phyloP scores from a whole-genome alignment of 2,113 vertebrate species.

The Chlamydotis undulata region DNA sequence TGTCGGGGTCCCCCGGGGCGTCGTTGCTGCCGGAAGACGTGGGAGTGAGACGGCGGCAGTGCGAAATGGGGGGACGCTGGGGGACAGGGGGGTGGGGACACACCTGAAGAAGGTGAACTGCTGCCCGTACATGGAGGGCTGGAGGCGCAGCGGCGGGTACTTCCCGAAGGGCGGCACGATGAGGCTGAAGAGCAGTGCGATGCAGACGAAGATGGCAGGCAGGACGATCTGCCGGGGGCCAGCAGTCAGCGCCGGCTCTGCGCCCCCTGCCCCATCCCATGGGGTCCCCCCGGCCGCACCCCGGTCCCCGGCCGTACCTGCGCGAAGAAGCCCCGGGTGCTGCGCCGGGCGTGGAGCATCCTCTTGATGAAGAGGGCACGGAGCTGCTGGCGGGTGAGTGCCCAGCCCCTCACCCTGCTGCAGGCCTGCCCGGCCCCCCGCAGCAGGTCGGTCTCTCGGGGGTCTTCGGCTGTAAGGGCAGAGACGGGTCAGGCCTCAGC shows the following conservation, averaged over 20 bases:
- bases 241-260: fast-evolving
- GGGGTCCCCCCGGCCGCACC: too few species aligned
- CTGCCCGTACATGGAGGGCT: conserved; percentile 86
- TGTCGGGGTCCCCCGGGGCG: conserved; percentile 57
- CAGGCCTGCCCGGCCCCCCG: conserved; percentile 2
- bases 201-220: conserved; percentile 87
- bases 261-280: not conserved
- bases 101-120: conserved; percentile 93
- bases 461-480: conserved; percentile 41
- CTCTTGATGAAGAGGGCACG: conserved; percentile 87
- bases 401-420: conserved; percentile 69
- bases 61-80: fast-evolving
- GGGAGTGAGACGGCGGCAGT: not conserved
- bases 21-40: conserved; percentile 75
- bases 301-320: conserved; percentile 72
- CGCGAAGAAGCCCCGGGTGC: conserved; percentile 82
- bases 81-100: not conserved
- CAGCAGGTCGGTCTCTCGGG: conserved; percentile 78
- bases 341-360: conserved; percentile 83
- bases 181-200: conserved; percentile 87
- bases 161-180: conserved; percentile 82
- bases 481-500: fast-evolving
- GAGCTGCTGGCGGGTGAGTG: conserved; percentile 83
- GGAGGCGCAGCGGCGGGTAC: conserved; percentile 82
- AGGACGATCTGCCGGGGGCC: conserved; percentile 79